A percentile compares a stretch with the other conserved stretches of the same genome.
Evolutionary conservation across 2,888 invertebrate genomes (phyloP).

Genomic region (Ferdinandea cuprea): DNA sequence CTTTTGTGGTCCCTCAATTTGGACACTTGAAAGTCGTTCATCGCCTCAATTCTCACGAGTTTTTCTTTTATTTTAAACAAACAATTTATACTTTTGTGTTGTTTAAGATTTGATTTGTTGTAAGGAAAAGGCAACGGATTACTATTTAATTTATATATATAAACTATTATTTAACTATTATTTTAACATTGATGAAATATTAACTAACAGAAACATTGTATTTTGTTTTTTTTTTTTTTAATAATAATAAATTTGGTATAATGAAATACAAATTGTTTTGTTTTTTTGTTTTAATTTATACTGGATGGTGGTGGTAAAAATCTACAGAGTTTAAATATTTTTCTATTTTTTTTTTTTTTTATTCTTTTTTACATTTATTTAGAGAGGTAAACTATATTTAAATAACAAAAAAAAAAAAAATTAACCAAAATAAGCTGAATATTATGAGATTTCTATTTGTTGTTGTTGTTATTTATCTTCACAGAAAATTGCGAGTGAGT

Average conservation of each 20-base stretch:
- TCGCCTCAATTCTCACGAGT: constrained; percentile 21
- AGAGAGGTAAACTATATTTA: constrained; percentile 52
- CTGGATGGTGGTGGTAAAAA: constrained; percentile 68
- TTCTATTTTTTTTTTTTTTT: constrained; percentile 45
- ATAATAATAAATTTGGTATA: constrained; percentile 73
- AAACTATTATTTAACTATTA: constrained; percentile 74
- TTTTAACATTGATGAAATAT: constrained; percentile 72
- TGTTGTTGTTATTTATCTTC: constrained; percentile 4
- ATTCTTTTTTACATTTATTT: constrained; percentile 42
- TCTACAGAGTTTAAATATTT: constrained; percentile 67
- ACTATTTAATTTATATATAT: constrained; percentile 65
- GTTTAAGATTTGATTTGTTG: constrained; percentile 19
- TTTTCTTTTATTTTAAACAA: neutral
- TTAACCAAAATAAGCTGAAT: constrained; percentile 53
- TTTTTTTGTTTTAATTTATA: constrained; percentile 60
- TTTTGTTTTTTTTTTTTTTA: constrained; percentile 1
- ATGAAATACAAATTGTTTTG: constrained; percentile 67
- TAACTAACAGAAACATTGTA: constrained; percentile 72
- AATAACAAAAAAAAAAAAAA: constrained; percentile 36
- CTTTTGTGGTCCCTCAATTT: neutral
- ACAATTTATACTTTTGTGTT: too few species aligned
- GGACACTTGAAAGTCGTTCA: constrained; percentile 18
- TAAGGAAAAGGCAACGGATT: constrained; percentile 71
- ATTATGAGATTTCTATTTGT: constrained; percentile 47
- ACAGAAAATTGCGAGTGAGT: constrained; percentile 44